Evolutionary conservation across 2,797 vertebrate genomes (phyloP), one percentile per base, ranked within the genome.

Genomic region (Peromyscus nudipes): DNA sequence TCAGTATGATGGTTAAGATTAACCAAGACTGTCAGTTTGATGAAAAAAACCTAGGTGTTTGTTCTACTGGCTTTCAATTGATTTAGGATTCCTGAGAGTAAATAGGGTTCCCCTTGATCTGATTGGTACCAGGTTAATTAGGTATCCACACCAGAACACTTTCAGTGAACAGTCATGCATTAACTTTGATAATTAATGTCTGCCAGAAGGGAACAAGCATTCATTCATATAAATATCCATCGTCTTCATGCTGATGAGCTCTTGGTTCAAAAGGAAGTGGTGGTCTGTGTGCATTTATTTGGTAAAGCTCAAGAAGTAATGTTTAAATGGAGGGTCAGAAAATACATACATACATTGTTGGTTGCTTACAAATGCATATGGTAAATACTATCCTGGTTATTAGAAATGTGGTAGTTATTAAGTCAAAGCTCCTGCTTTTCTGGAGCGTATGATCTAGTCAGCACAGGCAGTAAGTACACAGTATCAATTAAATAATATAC

Each of bases 221-320:
- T 86, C 31, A 40, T 81, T 85, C 57, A n/a, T 80, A 75, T 43
- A 46, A 76, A 89, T 37, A 37, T 49, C 31, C 25, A 19, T 71
- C 11, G 0, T 65, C 43, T 76, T 64, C 55, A 69, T 80, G 83
- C 14, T 62, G 40, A 34, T 37, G 8, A 40, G 16, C 8, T 90
- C 62, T 29, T 57, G 37, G 12, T 14, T 96, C 57, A 31, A 25
- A 65, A 86, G 87, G 82, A 94, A 91, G 19, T 57, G 17, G 40
- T 60, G 0, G 23, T 84, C 62, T 84, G 17, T 34, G 12, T 84
- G 40, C 16, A 34, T 46, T 46, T 46, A 6, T 82, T 82, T 34
- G 86, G 4, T 80, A 76, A 93, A 94, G 9, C 65, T 95, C 55
- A 82, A 91, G 71, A 52, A 89, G 73, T 95, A 60, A 80, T 75